Base-by-base conservation (phyloP, 2,797 vertebrate genomes). In the Naso thynnoides region DNA sequence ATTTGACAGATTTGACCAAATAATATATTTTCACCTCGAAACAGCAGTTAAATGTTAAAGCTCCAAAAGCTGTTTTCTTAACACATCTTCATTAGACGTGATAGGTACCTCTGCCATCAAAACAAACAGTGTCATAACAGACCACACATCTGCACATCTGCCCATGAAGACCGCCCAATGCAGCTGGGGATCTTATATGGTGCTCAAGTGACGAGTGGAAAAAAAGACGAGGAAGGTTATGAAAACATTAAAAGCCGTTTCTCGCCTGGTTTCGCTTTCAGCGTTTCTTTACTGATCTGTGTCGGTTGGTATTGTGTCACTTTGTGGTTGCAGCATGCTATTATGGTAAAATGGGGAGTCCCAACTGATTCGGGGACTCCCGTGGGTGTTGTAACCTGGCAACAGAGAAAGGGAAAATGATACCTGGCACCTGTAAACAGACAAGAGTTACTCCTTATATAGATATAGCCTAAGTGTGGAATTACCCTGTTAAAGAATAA, bases 361-460 rank as follows among this genome's bases (percentile, higher is more conserved):
- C 90, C 90, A 68, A 1, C 41, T 29, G 24, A 4, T 33, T 26
- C 7, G 91, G 91, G 90, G 86, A 93, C 77, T 92, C 91, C 90
- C 85, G 79, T 91, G 89, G 90, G 90, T 86, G 89, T 78, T 56
- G 82, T 82, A 54, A 72, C 81, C 23, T 38, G 16, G 73, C 79
- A 81, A 86, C 81, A 42, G 39, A 19, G 4, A 3, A 5, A 24
- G 5, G 23, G 6, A 61, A n/a, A 8, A 52, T 1, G 1, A 70
- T 61, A 64, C 29, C 31, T 52, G 15, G 1, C 58, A 67, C 54
- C 73, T 76, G 50, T 70, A 73, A 75, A 72, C 49, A 76, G 8
- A 62, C 33, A 6, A 50, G 9, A n/a, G 64, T 36, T 1, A 39
- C 9, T 54, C 73, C 48, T 64, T 82, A 47, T 70, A 64, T 72